These are phyloP conservation scores for Neosalanx taihuensis DNA, from an alignment of 2,797 vertebrate species.

Conservation along the genomic window DNA sequence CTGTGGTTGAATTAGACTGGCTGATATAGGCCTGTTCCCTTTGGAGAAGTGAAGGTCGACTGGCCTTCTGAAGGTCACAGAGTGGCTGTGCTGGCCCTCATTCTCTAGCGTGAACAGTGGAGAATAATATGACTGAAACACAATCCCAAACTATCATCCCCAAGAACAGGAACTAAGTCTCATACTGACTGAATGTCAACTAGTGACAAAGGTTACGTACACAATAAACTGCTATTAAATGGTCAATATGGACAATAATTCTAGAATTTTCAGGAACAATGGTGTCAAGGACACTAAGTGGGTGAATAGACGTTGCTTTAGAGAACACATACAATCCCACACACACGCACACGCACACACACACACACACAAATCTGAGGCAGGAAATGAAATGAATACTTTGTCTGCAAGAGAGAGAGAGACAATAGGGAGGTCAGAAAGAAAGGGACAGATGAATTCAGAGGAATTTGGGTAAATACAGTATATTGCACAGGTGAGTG, in stretches of 20 bases:
- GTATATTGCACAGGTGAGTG: neutral
- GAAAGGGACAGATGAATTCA: conserved; percentile 10
- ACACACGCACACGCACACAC: neutral
- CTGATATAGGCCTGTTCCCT: conserved; percentile 33
- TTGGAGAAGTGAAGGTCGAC: conserved; percentile 38
- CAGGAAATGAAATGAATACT: conserved; percentile 9
- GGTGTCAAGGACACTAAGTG: conserved; percentile 56
- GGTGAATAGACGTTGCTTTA: neutral
- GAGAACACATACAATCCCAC: neutral
- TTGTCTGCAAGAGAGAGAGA: neutral
- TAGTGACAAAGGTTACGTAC: too few species aligned
- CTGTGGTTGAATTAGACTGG: conserved; percentile 23
- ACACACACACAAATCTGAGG: conserved; percentile 3
- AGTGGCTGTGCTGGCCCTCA: neutral
- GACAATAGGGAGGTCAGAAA: neutral
- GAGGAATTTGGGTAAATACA: neutral
- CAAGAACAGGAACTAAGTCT: neutral
- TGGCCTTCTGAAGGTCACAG: conserved; percentile 41
- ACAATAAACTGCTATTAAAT: neutral
- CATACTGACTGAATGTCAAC: neutral
- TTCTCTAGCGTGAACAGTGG: neutral
- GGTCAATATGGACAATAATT: neutral
- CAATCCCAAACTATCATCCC: too few species aligned
- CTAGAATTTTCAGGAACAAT: conserved; percentile 49
- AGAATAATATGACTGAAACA: too few species aligned